Evolutionary conservation across 2,113 vertebrate genomes (phyloP).

Genomic region (Daubentonia madagascariensis): DNA sequence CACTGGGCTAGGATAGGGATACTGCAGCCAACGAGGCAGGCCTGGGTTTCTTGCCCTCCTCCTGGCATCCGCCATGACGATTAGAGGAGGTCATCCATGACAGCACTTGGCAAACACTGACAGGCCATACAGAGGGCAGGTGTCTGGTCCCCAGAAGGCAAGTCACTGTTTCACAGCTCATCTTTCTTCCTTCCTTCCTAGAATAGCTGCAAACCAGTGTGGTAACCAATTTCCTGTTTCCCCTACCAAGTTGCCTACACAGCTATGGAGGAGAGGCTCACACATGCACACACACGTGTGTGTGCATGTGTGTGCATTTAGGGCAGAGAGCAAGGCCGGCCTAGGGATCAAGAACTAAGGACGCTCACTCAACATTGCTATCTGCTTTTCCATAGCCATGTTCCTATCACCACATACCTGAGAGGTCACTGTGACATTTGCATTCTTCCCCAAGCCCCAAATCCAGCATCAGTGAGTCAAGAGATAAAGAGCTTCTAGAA

Average conservation of each 20-base stretch:
- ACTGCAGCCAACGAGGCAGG: not conserved
- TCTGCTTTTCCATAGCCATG: not conserved
- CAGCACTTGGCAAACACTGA: not conserved
- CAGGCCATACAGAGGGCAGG: not conserved
- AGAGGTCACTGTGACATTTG: not conserved
- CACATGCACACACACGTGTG: accelerated
- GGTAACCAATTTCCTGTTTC: not conserved
- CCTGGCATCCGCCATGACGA: not conserved
- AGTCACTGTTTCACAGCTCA: not conserved
- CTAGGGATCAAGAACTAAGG: not conserved
- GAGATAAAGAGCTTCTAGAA: not conserved
- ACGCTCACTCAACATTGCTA: not conserved
- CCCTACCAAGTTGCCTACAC: not conserved
- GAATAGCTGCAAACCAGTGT: slow-evolving; percentile 6
- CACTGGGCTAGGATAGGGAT: not conserved
- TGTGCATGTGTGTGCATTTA: accelerated
- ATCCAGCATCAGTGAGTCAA: not conserved
- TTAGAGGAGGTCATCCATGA: not conserved
- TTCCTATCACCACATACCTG: not conserved
- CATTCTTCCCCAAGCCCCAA: not conserved
- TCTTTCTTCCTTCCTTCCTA: slow-evolving; percentile 17
- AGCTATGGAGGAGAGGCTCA: not conserved
- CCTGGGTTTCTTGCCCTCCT: not conserved
- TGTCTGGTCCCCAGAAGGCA: not conserved
- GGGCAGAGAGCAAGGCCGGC: not conserved